Conservation (phyloP, 1,140 invertebrate genomes). For the Calliphora vicina region DNA sequence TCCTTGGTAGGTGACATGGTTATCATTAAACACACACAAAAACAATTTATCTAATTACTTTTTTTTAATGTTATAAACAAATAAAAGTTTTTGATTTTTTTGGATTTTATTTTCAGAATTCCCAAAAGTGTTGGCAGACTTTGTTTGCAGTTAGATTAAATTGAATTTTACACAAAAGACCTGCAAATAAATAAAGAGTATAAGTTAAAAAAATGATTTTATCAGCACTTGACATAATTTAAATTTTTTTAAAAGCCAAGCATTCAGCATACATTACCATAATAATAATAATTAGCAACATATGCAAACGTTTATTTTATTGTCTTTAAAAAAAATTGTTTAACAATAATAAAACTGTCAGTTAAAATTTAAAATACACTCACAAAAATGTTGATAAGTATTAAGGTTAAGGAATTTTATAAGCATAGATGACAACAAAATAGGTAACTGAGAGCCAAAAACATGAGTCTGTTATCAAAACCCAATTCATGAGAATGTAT, state of each 20-base stretch:
- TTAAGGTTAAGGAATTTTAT: no score
- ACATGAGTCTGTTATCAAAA: no score
- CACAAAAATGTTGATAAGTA: neutral
- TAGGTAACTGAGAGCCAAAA: no score
- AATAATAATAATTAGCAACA: neutral
- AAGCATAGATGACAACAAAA: no score
- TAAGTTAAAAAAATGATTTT: neutral
- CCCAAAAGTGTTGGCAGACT: no score
- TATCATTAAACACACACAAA: neutral
- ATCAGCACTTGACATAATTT: no score
- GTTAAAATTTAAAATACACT: neutral
- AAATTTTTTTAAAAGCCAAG: neutral
- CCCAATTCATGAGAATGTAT: no score
- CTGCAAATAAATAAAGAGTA: neutral
- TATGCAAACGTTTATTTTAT: neutral
- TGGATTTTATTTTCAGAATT: no score
- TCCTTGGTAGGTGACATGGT: conserved; percentile 56
- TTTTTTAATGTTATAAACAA: neutral
- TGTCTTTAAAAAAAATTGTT: no score
- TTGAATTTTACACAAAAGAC: neutral
- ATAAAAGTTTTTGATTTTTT: neutral
- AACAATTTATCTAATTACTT: no score
- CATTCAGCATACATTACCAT: neutral
- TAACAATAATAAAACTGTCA: no score
- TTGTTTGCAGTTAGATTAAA: neutral